These are phyloP conservation scores for Okamejei kenojei DNA, from an alignment of 2,797 vertebrate genomes.

Conservation along the genomic window DNA sequence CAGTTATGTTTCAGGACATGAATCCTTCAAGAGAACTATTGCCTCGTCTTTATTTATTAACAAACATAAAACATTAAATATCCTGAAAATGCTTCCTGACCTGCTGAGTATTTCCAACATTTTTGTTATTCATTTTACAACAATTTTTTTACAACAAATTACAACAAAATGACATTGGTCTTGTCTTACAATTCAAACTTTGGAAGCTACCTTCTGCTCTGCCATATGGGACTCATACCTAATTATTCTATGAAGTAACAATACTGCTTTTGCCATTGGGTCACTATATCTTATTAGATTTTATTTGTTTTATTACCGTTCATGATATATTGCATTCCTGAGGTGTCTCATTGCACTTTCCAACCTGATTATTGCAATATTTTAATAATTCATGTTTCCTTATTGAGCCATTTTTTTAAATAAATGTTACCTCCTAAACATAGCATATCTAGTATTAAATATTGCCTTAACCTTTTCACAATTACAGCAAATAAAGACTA, in stretches of 20 bases:
- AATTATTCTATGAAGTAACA: not conserved
- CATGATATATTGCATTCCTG: not conserved
- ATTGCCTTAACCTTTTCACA: not conserved
- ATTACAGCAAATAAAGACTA: not conserved
- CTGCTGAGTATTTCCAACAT: no score
- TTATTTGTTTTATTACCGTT: not conserved
- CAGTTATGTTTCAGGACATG: no score
- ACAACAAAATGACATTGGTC: not conserved
- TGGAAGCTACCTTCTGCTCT: not conserved
- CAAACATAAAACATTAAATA: no score
- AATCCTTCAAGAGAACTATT: no score
- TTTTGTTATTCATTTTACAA: no score
- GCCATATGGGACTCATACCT: not conserved
- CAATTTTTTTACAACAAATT: no score
- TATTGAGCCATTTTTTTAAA: not conserved
- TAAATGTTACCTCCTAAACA: not conserved
- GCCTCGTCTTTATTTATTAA: no score
- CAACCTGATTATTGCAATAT: not conserved
- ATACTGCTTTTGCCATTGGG: not conserved
- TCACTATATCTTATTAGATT: not conserved
- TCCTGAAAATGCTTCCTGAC: no score
- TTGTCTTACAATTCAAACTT: not conserved
- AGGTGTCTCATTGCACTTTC: not conserved
- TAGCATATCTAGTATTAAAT: not conserved
- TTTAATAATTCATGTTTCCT: not conserved